Base-by-base conservation (phyloP, 1,140 invertebrate species). In the Heliconius hermathena region DNA sequence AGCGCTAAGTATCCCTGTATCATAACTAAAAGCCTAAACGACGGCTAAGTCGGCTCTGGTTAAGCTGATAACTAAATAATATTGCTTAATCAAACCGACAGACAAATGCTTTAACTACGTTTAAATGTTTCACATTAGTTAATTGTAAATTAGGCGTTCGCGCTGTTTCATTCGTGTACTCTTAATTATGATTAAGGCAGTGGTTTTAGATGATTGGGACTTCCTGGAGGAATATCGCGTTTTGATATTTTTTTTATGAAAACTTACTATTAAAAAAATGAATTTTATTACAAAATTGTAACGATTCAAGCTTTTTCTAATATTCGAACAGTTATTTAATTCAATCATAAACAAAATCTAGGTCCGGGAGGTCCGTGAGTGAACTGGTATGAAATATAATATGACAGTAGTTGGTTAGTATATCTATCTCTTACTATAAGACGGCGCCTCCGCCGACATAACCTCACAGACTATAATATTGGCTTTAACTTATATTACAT, bases 401-500 rank as follows among this genome's bases (percentile, higher is more conserved):
- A 36, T 38, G 20, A 52, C 49, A 52, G 49, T 52, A 36, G 29
- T n/a, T n/a, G 91, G 90, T 87, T 79, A 90, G 88, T 82, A 86
- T 91, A 90, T 89, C 89, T 92, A 87, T 82, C 90, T 89, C 87
- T 92, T 88, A 93, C 87, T 92, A 84, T 92, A 93, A 90, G 87
- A 88, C 86, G 91, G 87, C 89, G 83, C 71, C 33, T 83, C 80
- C 82, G 88, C 90, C 91, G 90, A 87, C 90, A 91, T 92, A 89
- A 94, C 90, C 91, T 92, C 89, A 94, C 93, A 94, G 93, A 93
- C 93, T 94, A 93, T 90, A 74, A 93, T 90, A 93, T 93, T 93
- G 92, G 92, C 92, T 94, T 93, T 92, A 94, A 94, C 89, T 92
- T 93, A 91, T 94, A 93, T 92, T 84, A 93, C 89, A 89, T 86